A percentile compares a stretch with the other conserved stretches of the same genome.
These are phyloP conservation scores for Grus americana DNA, from an alignment of 2,113 vertebrate genomes.

Conservation along the genomic window DNA sequence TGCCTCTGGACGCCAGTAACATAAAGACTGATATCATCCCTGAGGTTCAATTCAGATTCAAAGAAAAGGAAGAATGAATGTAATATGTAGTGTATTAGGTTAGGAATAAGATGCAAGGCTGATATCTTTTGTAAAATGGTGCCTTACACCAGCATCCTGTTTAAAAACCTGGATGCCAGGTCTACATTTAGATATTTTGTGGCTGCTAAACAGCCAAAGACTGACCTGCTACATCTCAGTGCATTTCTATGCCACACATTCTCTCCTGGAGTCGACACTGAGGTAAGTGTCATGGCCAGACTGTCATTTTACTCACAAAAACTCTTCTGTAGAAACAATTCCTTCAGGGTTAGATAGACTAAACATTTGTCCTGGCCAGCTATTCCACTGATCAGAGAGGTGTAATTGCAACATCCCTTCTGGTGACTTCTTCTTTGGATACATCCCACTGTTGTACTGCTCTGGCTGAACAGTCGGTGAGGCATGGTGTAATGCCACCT, in stretches of 20 bases:
- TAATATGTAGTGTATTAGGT: background rate
- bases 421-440: background rate
- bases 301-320: background rate
- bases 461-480: background rate
- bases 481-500: background rate
- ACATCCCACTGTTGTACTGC: accelerated
- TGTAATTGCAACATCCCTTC: background rate
- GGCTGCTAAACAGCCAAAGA: background rate
- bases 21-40: background rate
- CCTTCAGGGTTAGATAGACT: background rate
- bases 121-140: accelerated
- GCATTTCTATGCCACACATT: background rate
- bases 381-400: background rate
- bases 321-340: background rate
- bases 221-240: background rate
- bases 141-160: background rate
- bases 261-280: background rate
- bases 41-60: background rate
- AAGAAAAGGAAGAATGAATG: background rate
- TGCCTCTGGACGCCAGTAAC: background rate
- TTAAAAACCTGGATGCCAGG: background rate
- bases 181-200: background rate
- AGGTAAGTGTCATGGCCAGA: background rate
- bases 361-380: background rate
- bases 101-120: background rate